phyloP scores from a whole-genome alignment of 2,888 invertebrate genomes.

The Chrysomela aeneicollis region DNA sequence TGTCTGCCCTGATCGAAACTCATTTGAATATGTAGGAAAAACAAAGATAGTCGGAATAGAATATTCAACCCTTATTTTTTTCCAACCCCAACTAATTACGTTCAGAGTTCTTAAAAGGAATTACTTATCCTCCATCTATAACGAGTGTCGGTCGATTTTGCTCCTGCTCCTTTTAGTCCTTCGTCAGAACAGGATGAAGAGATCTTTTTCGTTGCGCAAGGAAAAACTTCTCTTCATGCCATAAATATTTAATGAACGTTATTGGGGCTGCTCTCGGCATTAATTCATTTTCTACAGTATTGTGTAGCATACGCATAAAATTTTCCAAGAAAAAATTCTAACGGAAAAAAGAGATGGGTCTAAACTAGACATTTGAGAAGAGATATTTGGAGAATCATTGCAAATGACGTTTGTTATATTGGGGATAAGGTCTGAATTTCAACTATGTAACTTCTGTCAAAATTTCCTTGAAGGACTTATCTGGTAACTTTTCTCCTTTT shows the following conservation, averaged over 20 bases:
- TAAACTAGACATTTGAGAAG: too few species aligned
- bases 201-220: constrained; percentile 30
- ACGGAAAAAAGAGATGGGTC: too few species aligned
- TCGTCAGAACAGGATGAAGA: constrained; percentile 22
- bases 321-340: constrained; percentile 3
- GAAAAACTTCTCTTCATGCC: constrained; percentile 43
- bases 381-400: too few species aligned
- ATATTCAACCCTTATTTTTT: constrained; percentile 67
- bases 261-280: constrained; percentile 40
- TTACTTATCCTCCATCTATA: constrained; percentile 68
- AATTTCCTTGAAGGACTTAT: too few species aligned
- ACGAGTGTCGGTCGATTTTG: constrained; percentile 46
- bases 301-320: constrained; percentile 32
- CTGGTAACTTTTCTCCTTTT: too few species aligned
- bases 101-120: constrained; percentile 74
- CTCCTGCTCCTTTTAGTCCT: constrained; percentile 28
- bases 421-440: too few species aligned
- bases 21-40: constrained; percentile 29
- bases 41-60: constrained; percentile 47
- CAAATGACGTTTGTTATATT: too few species aligned
- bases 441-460: too few species aligned
- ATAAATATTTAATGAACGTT: constrained; percentile 49
- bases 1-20: constrained; percentile 13
- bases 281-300: constrained; percentile 37
- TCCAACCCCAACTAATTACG: constrained; percentile 71